Conservation (phyloP, 2,888 invertebrate species). For the Acrobasis consociella region DNA sequence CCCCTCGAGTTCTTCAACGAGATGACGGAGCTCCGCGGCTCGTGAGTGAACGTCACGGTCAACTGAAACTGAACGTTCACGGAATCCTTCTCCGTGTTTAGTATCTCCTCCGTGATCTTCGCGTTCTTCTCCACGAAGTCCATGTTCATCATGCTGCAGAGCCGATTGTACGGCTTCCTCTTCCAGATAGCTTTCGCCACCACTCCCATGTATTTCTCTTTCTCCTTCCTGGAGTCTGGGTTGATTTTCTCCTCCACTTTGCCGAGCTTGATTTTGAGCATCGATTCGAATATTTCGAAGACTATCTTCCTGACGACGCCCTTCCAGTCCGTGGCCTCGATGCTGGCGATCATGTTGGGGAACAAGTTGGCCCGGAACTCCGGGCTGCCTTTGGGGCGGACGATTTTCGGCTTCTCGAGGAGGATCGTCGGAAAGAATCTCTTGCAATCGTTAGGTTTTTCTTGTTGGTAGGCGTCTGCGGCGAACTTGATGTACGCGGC, state of each 20-base stretch:
- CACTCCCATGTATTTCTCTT: slow-evolving; percentile 46
- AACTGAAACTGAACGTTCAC: slow-evolving; percentile 50
- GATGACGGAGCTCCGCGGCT: slow-evolving; percentile 41
- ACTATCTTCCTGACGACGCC: slow-evolving; percentile 42
- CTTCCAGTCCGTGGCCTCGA: slow-evolving; percentile 55
- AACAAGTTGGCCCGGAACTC: slow-evolving; percentile 51
- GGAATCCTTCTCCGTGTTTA: slow-evolving; percentile 38
- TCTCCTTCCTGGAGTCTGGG: slow-evolving; percentile 42
- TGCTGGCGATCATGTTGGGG: slow-evolving; percentile 42
- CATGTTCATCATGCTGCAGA: slow-evolving; percentile 35
- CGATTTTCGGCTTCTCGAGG: slow-evolving; percentile 50
- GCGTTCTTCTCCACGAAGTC: slow-evolving; percentile 48
- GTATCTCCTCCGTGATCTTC: slow-evolving; percentile 52
- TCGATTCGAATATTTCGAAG: slow-evolving; percentile 49
- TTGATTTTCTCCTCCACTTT: slow-evolving; percentile 45
- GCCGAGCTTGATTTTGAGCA: slow-evolving; percentile 48
- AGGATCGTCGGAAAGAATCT: slow-evolving; percentile 52
- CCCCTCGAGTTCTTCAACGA: slow-evolving; percentile 41
- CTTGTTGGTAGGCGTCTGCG: slow-evolving; percentile 49
- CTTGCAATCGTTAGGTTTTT: slow-evolving; percentile 40
- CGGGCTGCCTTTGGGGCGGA: slow-evolving; percentile 36
- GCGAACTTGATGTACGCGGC: slow-evolving; percentile 53
- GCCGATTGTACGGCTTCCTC: slow-evolving; percentile 45
- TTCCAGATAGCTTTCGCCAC: slow-evolving; percentile 57
- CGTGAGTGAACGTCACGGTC: slow-evolving; percentile 40